Conservation (phyloP, 2,113 vertebrate species). For the Morphnarchus princeps region DNA sequence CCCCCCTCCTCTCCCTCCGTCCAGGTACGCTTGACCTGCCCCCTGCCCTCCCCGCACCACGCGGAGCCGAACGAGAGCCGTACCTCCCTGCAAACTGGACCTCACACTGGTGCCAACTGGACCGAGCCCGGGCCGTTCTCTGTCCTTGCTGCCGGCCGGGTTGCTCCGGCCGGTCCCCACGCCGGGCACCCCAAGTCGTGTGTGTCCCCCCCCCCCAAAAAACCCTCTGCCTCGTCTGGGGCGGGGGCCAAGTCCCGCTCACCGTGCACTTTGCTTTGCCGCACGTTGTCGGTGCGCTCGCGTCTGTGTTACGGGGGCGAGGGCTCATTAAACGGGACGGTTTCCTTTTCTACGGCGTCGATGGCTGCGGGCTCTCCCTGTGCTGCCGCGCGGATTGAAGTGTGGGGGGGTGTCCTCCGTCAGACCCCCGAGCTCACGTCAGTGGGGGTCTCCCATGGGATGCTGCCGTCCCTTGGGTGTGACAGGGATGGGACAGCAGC, state of each 20-base stretch:
- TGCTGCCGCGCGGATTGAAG: accelerated
- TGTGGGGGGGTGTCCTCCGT: accelerated
- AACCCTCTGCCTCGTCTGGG: neutral
- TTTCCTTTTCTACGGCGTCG: conserved; percentile 44
- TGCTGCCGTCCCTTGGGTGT: accelerated
- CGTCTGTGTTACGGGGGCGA: neutral
- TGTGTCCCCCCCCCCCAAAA: too few species aligned
- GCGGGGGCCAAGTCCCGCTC: neutral
- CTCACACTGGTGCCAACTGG: conserved; percentile 39
- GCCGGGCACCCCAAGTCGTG: neutral
- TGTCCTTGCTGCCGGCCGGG: neutral
- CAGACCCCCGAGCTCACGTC: neutral
- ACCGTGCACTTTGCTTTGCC: conserved; percentile 49
- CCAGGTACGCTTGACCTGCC: neutral
- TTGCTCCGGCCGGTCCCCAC: accelerated
- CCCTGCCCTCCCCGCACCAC: neutral
- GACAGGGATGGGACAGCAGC: neutral
- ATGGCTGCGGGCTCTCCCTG: neutral
- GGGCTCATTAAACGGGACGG: conserved; percentile 59
- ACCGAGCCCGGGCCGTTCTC: neutral
- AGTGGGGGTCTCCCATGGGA: accelerated
- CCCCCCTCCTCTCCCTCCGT: neutral
- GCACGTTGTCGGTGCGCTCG: neutral
- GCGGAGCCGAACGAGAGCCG: neutral
- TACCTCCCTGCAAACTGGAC: conserved; percentile 53